A percentile compares a stretch with the other conserved stretches of the same genome.
These are phyloP conservation scores for Metellina segmentata DNA, from an alignment of 2,888 invertebrate species.

Conservation along the genomic window DNA sequence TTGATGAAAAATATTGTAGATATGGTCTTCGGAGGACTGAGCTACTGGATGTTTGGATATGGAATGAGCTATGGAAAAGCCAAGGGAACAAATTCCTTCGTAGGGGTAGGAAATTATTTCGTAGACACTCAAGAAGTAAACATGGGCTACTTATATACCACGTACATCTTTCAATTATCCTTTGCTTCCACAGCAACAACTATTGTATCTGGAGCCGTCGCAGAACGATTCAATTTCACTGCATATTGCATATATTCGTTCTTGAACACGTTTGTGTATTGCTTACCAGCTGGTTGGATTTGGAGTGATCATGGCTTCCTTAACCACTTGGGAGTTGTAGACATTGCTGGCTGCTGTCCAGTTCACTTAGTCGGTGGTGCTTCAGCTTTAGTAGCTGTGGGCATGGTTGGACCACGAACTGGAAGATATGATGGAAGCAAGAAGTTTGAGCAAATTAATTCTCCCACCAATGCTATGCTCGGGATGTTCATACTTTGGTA, in stretches of 20 bases:
- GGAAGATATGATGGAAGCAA: conserved; percentile 87
- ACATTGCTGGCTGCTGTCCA: conserved; percentile 84
- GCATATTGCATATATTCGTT: conserved; percentile 95
- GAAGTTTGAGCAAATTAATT: conserved; percentile 89
- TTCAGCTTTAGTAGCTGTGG: conserved; percentile 91
- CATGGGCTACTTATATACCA: conserved; percentile 92
- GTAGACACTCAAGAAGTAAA: conserved; percentile 86
- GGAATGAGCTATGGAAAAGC: conserved; percentile 90
- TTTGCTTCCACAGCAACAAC: conserved; percentile 95
- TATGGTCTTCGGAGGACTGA: conserved; percentile 93
- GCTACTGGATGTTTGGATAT: conserved; percentile 97
- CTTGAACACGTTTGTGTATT: conserved; percentile 93
- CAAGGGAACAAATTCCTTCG: conserved; percentile 87
- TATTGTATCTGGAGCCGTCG: conserved; percentile 96
- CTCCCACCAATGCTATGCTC: conserved; percentile 94
- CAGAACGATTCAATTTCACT: conserved; percentile 89
- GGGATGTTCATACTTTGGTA: conserved; percentile 94
- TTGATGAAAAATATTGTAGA: conserved; percentile 99
- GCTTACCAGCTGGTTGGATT: conserved; percentile 87
- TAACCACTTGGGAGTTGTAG: conserved; percentile 79
- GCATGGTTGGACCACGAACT: conserved; percentile 93
- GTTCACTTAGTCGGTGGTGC: conserved; percentile 92
- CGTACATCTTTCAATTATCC: conserved; percentile 92
- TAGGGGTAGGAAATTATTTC: conserved; percentile 91
- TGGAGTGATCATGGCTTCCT: conserved; percentile 80